Conservation (phyloP, 1,140 invertebrate species). For the Drosophila albomicans region DNA sequence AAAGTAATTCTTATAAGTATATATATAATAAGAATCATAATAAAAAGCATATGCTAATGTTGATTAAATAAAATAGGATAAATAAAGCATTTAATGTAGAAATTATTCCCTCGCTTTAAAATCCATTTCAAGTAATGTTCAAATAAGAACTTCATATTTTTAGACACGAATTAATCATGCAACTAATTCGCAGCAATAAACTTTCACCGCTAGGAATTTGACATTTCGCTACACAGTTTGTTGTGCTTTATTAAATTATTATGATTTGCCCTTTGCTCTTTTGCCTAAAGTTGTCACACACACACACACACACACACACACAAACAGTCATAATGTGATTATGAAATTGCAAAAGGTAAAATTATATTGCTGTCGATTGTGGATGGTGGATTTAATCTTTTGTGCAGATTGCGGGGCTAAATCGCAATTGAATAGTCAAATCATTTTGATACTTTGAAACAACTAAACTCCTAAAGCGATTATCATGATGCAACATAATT, state of each 20-base stretch:
- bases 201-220: not conserved
- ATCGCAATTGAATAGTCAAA: not conserved
- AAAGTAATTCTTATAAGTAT: too few species aligned
- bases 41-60: too few species aligned
- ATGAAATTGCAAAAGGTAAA: not conserved
- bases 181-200: not conserved
- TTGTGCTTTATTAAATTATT: constrained; percentile 1
- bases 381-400: not conserved
- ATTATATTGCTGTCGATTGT: not conserved
- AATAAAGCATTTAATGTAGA: too few species aligned
- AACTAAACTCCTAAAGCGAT: constrained; percentile 18
- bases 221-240: not conserved
- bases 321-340: not conserved
- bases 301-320: not conserved
- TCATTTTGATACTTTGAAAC: not conserved
- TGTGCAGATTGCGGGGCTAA: not conserved
- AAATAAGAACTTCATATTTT: too few species aligned
- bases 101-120: too few species aligned
- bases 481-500: constrained; percentile 18
- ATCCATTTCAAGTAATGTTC: too few species aligned
- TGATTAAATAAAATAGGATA: too few species aligned
- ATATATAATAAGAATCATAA: too few species aligned
- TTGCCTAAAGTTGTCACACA: not conserved
- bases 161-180: too few species aligned
- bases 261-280: not conserved